Base-by-base conservation (phyloP, 2,113 vertebrate species). In the Toxotes jaculatrix region DNA sequence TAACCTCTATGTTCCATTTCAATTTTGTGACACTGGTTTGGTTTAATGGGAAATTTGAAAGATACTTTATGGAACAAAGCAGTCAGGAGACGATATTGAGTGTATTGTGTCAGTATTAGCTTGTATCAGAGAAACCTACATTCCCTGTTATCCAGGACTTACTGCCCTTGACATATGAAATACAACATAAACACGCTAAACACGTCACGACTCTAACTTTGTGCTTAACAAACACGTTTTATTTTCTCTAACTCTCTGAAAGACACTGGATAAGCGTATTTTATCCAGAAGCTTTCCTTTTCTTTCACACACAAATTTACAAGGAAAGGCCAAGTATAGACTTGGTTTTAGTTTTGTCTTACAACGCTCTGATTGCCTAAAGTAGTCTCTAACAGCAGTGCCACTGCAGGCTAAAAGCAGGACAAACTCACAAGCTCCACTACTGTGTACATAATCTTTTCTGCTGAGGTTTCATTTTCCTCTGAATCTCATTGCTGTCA, bases 401-500 rank as follows among this genome's bases (percentile, higher is more conserved):
- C 27, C 13, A 34, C 40, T 49, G 13, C 38, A 27, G 42, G 51
- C 78, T 2, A 4, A 60, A 56, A 63, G 42, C 53, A 66, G 57
- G 45, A 75, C 65, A 74, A 47, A 65, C 74, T 51, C 61, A 7
- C 60, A 42, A 34, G 70, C 47, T 67, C 61, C 65, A 27, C 74
- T 43, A 69, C 77, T 64, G 87, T 86, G 87, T 80, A 79, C 34
- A 68, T 60, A 83, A 77, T 80, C 56, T 55, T 88, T 89, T 87
- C 74, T 90, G 87, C 90, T 90, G 89, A 89, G 83, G 86, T 92
- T 89, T 89, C 85, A 83, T 81, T 87, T 89, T 86, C 77, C 82
- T 80, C 86, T 90, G 88, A 89, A 88, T 94, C 88, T 86, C 90
- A 89, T 80, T 91, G 87, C 91, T 91, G 90, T 93, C 90, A 88